Conservation (phyloP, 2,888 invertebrate genomes). For the Thymelicus lineola region DNA sequence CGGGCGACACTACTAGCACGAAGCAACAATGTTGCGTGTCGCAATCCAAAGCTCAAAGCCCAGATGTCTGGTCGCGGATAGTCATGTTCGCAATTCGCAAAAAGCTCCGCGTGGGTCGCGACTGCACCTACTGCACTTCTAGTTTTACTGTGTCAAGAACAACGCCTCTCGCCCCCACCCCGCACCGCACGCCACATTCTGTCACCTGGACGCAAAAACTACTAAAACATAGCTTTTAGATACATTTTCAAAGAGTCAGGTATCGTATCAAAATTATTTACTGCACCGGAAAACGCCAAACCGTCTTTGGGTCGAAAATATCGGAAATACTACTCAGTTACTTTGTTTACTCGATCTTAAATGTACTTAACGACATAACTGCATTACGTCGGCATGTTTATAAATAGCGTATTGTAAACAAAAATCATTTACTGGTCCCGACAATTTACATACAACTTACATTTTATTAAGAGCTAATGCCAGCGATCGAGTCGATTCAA, state of each 20-base stretch:
- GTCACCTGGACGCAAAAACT: slow-evolving; percentile 51
- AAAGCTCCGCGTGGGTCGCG: slow-evolving; percentile 80
- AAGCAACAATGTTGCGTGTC: slow-evolving; percentile 34
- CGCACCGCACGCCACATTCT: slow-evolving; percentile 49
- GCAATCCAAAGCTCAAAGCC: slow-evolving; percentile 49
- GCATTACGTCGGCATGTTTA: slow-evolving; percentile 6
- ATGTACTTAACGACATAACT: not conserved
- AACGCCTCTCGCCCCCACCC: slow-evolving; percentile 77
- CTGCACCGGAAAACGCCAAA: not conserved
- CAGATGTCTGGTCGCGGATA: slow-evolving; percentile 56
- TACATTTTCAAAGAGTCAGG: not conserved
- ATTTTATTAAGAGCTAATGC: slow-evolving; percentile 1
- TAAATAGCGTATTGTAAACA: slow-evolving; percentile 5
- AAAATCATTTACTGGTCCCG: not conserved
- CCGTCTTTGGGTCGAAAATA: not conserved
- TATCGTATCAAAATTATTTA: not conserved
- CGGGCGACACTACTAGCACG: not conserved
- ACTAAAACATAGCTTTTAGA: slow-evolving; percentile 16
- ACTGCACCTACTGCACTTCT: slow-evolving; percentile 85
- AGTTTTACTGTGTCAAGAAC: slow-evolving; percentile 85
- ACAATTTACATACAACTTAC: slow-evolving; percentile 3
- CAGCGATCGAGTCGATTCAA: not conserved
- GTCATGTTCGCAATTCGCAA: slow-evolving; percentile 66
- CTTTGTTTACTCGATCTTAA: not conserved
- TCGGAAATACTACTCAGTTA: not conserved